Evolutionary conservation across 1,140 invertebrate species (phyloP).

Genomic region (Ganaspis sp.): DNA sequence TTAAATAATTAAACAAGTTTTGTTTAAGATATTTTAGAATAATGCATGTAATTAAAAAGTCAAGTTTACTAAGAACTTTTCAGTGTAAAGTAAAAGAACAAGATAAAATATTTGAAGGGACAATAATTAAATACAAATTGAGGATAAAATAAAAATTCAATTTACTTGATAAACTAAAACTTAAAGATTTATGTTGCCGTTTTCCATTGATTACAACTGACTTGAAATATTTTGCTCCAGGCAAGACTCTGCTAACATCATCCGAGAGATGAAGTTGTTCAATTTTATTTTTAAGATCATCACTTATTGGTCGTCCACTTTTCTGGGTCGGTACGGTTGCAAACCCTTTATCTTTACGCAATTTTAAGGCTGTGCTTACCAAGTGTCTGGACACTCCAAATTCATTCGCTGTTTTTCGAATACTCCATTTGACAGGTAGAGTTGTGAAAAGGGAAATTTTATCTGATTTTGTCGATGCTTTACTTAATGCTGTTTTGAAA

Average conservation of each 20-base stretch:
- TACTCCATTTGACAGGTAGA: constrained; percentile 23
- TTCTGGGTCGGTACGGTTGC: neutral
- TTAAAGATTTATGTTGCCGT: constrained; percentile 18
- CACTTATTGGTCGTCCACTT: constrained; percentile 18
- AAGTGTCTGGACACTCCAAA: constrained; percentile 22
- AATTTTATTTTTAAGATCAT: constrained; percentile 6
- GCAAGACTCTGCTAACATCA: constrained; percentile 33
- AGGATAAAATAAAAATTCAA: constrained; percentile 15
- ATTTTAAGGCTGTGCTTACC: neutral
- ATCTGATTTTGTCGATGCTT: neutral
- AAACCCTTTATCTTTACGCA: constrained; percentile 17
- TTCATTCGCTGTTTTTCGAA: constrained; percentile 18
- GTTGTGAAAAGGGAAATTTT: constrained; percentile 1
- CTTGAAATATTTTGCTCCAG: neutral
- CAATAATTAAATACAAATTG: neutral
- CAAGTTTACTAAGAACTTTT: neutral
- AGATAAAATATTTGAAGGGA: neutral
- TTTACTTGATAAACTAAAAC: constrained; percentile 6
- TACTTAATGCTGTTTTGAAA: neutral
- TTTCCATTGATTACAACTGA: constrained; percentile 32
- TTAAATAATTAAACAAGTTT: neutral
- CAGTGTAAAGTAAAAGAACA: neutral
- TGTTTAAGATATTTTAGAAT: neutral
- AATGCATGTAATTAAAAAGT: neutral
- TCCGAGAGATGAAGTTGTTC: constrained; percentile 25